A percentile compares a stretch with the other conserved stretches of the same genome.
Evolutionary conservation across 2,113 vertebrate genomes (phyloP).

Genomic region (Pollachius pollachius): DNA sequence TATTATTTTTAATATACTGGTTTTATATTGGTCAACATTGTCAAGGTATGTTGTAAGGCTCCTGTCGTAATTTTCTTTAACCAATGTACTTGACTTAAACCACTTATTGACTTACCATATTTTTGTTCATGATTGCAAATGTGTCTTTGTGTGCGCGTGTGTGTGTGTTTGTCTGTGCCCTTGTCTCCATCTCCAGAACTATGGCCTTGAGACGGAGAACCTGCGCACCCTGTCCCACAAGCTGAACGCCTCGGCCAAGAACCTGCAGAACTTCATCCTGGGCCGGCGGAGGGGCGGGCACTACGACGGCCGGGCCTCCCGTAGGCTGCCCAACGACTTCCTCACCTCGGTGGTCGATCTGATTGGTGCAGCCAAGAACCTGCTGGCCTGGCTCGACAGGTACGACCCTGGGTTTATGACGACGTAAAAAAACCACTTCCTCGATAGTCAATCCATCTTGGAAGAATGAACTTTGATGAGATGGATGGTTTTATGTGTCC

Average conservation of each 20-base stretch:
- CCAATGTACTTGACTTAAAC: background rate
- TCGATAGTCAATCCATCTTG: no score
- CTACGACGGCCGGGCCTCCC: slow-evolving; percentile 82
- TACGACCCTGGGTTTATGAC: slow-evolving; percentile 40
- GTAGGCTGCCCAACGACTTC: slow-evolving; percentile 85
- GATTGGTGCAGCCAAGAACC: slow-evolving; percentile 88
- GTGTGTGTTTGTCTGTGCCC: background rate
- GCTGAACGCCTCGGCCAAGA: slow-evolving; percentile 88
- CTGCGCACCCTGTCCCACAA: slow-evolving; percentile 88
- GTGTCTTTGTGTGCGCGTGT: slow-evolving; percentile 16
- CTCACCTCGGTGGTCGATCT: slow-evolving; percentile 89
- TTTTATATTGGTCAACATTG: no score
- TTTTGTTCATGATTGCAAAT: background rate
- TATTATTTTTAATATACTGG: no score
- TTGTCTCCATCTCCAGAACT: slow-evolving; percentile 74
- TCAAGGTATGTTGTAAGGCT: background rate
- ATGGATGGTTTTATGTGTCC: no score
- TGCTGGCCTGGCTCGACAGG: slow-evolving; percentile 93
- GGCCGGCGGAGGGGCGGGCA: slow-evolving; percentile 86
- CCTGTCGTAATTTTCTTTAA: background rate
- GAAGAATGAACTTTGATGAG: no score
- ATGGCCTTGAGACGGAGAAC: slow-evolving; percentile 88
- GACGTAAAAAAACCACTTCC: no score
- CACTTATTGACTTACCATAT: background rate
- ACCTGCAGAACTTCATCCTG: slow-evolving; percentile 90